Evolutionary conservation across 1,140 invertebrate species (phyloP), one percentile per base, ranked within the genome.

Genomic region (Wiebesia pumilae): DNA sequence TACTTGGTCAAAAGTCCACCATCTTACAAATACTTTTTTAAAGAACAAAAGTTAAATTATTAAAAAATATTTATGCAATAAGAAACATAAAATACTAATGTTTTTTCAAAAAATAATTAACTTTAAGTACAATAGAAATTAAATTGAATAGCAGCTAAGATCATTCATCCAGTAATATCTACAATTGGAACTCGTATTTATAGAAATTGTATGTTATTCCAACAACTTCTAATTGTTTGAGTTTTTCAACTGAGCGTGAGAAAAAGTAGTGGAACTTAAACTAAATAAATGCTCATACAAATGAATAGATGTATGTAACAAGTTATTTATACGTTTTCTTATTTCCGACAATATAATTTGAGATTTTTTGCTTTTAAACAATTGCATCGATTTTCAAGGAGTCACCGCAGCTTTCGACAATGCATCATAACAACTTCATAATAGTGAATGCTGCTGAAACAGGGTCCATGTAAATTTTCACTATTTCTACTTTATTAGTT

Each of bases 281-380:
- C 3, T 10, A 21, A 75, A 40, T 40, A 71, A 35, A 38, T 24
- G 69, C 16, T 6, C 69, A 16, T 21, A 71, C 69, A 38, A 38
- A 69, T 19, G 67, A 69, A 77, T 47, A 77, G 7, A 47, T 2
- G 27, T 16, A n/a, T 40, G 24, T 82, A 35, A 62, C 7, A 38
- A 58, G 43, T 35, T 79, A 14, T 58, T 79, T 79, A 27, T 35
- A 58, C 77, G 30, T 35, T 58, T 40, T 65, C 58, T 65, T 40
- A 65, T 38, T 62, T 81, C 21, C 58, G 33, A 19, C 33, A 54
- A 35, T 33, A 81, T 65, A 27, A 81, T 65, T 40, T 6, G 33
- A 19, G 33, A 65, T 7, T 81, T 62, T 81, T 81, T 75, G 35
- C 40, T 75, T 58, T 58, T 75, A 21, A 75, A 75, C 40, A 71